Evolutionary conservation across 2,888 invertebrate genomes (phyloP), one percentile per base, ranked within the genome.

Genomic region (Callimorpha dominula): DNA sequence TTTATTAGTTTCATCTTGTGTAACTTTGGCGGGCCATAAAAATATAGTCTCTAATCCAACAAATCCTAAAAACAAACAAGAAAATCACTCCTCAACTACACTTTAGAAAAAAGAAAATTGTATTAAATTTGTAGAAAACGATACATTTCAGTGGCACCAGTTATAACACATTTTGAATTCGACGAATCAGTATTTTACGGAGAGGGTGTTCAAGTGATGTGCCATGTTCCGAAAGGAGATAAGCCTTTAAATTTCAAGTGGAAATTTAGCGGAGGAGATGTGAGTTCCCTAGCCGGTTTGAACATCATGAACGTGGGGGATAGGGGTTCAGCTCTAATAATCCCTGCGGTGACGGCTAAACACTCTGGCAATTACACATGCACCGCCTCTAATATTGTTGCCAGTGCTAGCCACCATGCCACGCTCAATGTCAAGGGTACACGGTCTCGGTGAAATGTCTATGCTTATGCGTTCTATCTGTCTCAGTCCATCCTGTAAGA

Each of bases 221-320:
- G 97, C 90, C 96, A 96, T 77, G 96, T 97, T 71, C 94, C 96
- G 62, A 97, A 97, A 90, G 97, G 97, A 75, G 97, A 97, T 89
- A 96, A 96, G 81, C 98, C 98, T 72, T 96, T 98, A 83, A 96
- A 96, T 84, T 97, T 98, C 88, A 96, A 96, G 73, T 98, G 98
- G 98, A 96, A 95, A 83, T 97, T 97, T 93, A 97, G 97, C 94
- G 94, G 96, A 87, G 95, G 94, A 93, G 96, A 95, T 85, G 94
- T 95, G 95, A 94, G 95, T 93, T 92, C 94, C 74, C 94, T 96
- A 85, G 91, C 96, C 85, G 96, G 97, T 88, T 94, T 97, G 87
- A 96, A 96, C 91, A 96, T 97, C 80, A 96, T 96, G 89, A 96
- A 96, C 89, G 97, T 96, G 84, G 96, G 96, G 84, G 96, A 96